A percentile compares a stretch with the other conserved stretches of the same genome.
Evolutionary conservation across 2,888 invertebrate genomes (phyloP).

Genomic region (Cosmorhoe ocellata): DNA sequence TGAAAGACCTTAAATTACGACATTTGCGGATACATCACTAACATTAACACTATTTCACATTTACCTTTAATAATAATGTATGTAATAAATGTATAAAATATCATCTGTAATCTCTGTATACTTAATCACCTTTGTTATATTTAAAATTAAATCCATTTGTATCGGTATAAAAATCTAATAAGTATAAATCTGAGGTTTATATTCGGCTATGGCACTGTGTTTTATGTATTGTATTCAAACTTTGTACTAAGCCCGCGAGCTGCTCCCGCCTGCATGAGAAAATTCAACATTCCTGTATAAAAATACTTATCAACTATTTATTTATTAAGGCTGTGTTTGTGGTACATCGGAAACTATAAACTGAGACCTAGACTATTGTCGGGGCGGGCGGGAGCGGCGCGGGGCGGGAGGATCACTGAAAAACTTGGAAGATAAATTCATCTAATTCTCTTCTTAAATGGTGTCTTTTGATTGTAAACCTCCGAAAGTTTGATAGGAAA

Average conservation of each 20-base stretch:
- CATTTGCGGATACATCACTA: conserved; percentile 68
- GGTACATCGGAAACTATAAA: conserved; percentile 46
- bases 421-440: conserved; percentile 62
- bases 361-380: conserved; percentile 61
- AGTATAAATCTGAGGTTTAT: conserved; percentile 81
- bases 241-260: conserved; percentile 60
- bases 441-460: conserved; percentile 69
- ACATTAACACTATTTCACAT: conserved; percentile 78
- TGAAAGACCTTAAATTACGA: conserved; percentile 47
- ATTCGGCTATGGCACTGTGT: conserved; percentile 78
- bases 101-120: conserved; percentile 83
- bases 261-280: conserved; percentile 49
- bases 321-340: conserved; percentile 75
- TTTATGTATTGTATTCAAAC: conserved; percentile 75
- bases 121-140: conserved; percentile 82
- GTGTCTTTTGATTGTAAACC: conserved; percentile 73
- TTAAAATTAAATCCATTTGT: conserved; percentile 83
- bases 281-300: conserved; percentile 70
- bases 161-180: conserved; percentile 82
- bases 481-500: conserved; percentile 82
- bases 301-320: conserved; percentile 79
- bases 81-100: conserved; percentile 83
- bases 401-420: conserved; percentile 67
- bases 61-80: conserved; percentile 78
- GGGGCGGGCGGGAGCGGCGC: conserved; percentile 53